These are phyloP conservation scores for Acronicta alni DNA, from an alignment of 2,888 invertebrate species.

Conservation along the genomic window DNA sequence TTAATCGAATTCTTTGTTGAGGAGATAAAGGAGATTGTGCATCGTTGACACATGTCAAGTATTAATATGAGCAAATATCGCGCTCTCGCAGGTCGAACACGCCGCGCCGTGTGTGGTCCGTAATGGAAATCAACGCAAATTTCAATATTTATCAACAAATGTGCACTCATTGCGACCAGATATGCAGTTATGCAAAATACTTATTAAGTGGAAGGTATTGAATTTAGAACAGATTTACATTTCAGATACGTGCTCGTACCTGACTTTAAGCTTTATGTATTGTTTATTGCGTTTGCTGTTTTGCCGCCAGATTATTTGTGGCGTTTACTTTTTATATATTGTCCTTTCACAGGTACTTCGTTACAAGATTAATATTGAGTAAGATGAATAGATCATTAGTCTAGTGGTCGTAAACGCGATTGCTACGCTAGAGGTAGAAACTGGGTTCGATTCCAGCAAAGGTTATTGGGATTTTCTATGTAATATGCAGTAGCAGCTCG, in stretches of 20 bases:
- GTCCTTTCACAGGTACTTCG: not conserved
- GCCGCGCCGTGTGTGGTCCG: conserved; percentile 81
- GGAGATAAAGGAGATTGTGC: conserved; percentile 66
- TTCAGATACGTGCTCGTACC: conserved; percentile 24
- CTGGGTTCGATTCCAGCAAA: too few species aligned
- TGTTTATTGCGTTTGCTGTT: conserved; percentile 1
- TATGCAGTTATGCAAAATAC: conserved; percentile 72
- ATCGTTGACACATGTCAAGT: conserved; percentile 70
- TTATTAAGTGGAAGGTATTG: conserved; percentile 60
- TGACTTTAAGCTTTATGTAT: conserved; percentile 6
- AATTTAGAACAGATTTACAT: conserved; percentile 61
- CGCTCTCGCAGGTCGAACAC: conserved; percentile 66
- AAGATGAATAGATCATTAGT: too few species aligned
- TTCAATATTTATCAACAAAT: conserved; percentile 83
- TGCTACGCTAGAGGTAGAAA: too few species aligned
- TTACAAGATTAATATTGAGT: not conserved
- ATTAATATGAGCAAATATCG: conserved; percentile 67
- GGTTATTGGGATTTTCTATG: too few species aligned
- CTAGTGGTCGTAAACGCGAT: too few species aligned
- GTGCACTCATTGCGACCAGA: conserved; percentile 69
- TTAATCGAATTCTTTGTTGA: conserved; percentile 74
- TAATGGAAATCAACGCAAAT: conserved; percentile 70
- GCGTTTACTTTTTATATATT: not conserved
- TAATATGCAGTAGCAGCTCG: too few species aligned
- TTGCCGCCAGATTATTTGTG: not conserved